Evolutionary conservation across 2,113 vertebrate species (phyloP).

Genomic region (Thinocorus orbignyianus): DNA sequence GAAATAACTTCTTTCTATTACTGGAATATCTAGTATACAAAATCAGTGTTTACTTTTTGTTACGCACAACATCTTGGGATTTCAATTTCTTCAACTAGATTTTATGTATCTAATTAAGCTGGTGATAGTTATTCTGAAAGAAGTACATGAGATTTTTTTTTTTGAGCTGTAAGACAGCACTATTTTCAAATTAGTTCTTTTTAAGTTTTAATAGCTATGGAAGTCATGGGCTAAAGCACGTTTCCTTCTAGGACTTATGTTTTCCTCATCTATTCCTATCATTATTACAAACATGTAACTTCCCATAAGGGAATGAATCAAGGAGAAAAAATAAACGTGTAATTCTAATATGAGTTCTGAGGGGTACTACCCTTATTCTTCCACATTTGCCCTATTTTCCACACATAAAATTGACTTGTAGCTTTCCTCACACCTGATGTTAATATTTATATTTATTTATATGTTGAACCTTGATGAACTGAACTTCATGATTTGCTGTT

Average conservation of each 20-base stretch:
- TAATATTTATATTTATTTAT: neutral
- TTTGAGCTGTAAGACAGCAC: neutral
- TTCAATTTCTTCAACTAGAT: neutral
- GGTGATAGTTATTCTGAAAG: neutral
- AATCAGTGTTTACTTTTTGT: neutral
- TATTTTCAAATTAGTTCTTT: neutral
- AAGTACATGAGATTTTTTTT: neutral
- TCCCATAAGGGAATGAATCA: neutral
- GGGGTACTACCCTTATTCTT: neutral
- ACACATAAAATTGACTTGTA: neutral
- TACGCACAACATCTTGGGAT: neutral
- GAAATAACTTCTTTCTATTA: neutral
- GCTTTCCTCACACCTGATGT: neutral
- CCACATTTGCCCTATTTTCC: neutral
- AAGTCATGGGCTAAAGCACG: neutral
- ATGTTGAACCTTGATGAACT: neutral
- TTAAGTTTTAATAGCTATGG: neutral
- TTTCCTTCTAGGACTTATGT: neutral
- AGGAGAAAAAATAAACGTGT: neutral
- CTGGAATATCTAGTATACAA: neutral
- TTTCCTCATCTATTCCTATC: neutral
- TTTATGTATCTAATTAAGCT: neutral
- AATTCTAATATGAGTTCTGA: neutral
- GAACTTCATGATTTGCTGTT: neutral
- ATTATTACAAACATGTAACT: neutral